Conservation (phyloP, 1,140 invertebrate genomes). For the Ceratoteleas bidentatus region DNA sequence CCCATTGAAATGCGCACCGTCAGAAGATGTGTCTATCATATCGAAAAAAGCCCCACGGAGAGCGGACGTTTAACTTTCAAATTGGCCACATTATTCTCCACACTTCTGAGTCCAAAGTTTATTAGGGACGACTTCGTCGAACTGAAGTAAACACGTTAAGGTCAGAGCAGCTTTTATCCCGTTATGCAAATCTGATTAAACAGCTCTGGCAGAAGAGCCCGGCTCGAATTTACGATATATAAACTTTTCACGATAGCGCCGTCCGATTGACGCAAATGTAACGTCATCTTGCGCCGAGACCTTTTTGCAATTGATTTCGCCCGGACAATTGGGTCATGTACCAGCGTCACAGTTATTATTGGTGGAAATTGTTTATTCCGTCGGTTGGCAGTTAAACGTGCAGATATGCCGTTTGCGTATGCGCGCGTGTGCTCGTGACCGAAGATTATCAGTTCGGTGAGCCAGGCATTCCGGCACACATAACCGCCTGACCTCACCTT, state of each 20-base stretch:
- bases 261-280: constrained; percentile 21
- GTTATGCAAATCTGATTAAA: constrained; percentile 38
- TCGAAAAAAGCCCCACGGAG: not conserved
- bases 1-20: constrained; percentile 10
- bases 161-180: constrained; percentile 33
- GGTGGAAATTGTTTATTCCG: constrained; percentile 37
- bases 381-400: constrained; percentile 31
- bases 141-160: constrained; percentile 34
- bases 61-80: constrained; percentile 23
- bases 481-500: constrained; percentile 61
- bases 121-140: constrained; percentile 35
- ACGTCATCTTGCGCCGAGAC: constrained; percentile 9
- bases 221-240: constrained; percentile 40
- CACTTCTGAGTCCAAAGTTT: constrained; percentile 21
- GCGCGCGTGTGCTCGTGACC: constrained; percentile 21
- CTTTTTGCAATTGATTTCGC: constrained; percentile 28
- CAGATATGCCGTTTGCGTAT: constrained; percentile 23
- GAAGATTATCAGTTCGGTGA: constrained; percentile 57
- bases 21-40: constrained; percentile 2
- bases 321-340: constrained; percentile 35
- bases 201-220: constrained; percentile 14
- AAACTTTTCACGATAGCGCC: constrained; percentile 22
- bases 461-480: constrained; percentile 50
- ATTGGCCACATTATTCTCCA: constrained; percentile 26
- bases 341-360: constrained; percentile 42